Evolutionary conservation across 2,113 vertebrate genomes (phyloP), one percentile per base, ranked within the genome.

Genomic region (Spea multiplicata): DNA sequence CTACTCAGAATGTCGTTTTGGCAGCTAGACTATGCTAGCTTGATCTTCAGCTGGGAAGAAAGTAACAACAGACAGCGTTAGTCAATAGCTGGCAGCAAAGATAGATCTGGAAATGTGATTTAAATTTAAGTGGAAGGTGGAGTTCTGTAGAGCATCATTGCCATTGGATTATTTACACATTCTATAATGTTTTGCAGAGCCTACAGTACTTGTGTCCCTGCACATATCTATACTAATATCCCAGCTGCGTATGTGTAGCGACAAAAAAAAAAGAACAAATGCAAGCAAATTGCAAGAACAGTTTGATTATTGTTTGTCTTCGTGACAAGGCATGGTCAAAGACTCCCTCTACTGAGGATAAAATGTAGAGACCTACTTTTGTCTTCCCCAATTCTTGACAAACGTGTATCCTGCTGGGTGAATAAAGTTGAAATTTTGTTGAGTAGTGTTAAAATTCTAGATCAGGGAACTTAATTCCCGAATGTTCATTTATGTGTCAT

Each of bases 1-100:
- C 70, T 80, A 73, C 71, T 80, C 16, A 80, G 71, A 73, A 73
- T 80, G 70, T 80, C 44, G 66, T 80, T 48, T 66, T 80, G 62
- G 77, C 70, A 80, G 62, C 3, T 10, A 30, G n/a, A 47, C 13
- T 4, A 16, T 44, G 45, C 50, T 30, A 46, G 70, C 70, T n/a
- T 66, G 77, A 65, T 73, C 62, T 67, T 80, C 50, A 80, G 70
- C 70, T 73, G 61, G 45, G 62, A 44, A 50, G 61, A 66, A 73
- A 49, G 13, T 53, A 73, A 62, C 55, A 77, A 77, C 67, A 78
- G 70, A 73, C 70, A 73, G 62, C 10, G 53, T 6, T 66, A 66
- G 73, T 80, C 77, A 80, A 80, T 80, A 66, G 62, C 64, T 80
- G 77, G 77, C 77, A 80, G 30, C 48, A 61, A 47, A 4, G 13